phyloP scores from a whole-genome alignment of 2,797 vertebrate genomes.

The Gymnoscopelus microlampas region DNA sequence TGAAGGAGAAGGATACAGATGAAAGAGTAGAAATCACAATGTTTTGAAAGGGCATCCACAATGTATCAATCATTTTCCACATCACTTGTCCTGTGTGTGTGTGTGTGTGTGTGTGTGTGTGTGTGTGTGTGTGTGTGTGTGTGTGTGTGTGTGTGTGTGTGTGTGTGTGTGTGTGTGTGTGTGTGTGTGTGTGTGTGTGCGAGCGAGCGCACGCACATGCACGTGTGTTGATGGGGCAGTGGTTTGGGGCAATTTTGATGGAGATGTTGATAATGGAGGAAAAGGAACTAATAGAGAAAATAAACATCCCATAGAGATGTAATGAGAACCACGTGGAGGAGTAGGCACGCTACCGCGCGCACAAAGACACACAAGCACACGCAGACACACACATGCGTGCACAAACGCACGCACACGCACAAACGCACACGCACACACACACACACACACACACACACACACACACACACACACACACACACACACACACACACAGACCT shows the following conservation, averaged over 20 bases:
- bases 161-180: conserved; percentile 17
- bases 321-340: conserved; percentile 80
- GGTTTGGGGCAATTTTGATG: conserved; percentile 72
- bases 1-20: conserved; percentile 5
- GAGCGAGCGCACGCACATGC: no score
- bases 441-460: conserved; percentile 23
- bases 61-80: conserved; percentile 23
- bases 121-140: conserved; percentile 14
- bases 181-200: conserved; percentile 33
- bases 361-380: conserved; percentile 36
- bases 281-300: conserved; percentile 80
- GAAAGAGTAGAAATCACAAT: conserved; percentile 21
- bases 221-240: conserved; percentile 50
- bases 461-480: conserved; percentile 22
- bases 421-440: conserved; percentile 21
- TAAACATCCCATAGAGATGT: conserved; percentile 75
- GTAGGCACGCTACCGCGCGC: conserved; percentile 49
- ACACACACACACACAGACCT: conserved; percentile 4
- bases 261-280: conserved; percentile 74
- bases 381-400: conserved; percentile 23
- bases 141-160: conserved; percentile 20
- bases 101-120: conserved; percentile 12
- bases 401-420: conserved; percentile 30
- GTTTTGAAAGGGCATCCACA: background rate
- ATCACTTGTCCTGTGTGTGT: conserved; percentile 1